These are phyloP conservation scores for Apis dorsata DNA, from an alignment of 1,140 invertebrate species.

Conservation along the genomic window DNA sequence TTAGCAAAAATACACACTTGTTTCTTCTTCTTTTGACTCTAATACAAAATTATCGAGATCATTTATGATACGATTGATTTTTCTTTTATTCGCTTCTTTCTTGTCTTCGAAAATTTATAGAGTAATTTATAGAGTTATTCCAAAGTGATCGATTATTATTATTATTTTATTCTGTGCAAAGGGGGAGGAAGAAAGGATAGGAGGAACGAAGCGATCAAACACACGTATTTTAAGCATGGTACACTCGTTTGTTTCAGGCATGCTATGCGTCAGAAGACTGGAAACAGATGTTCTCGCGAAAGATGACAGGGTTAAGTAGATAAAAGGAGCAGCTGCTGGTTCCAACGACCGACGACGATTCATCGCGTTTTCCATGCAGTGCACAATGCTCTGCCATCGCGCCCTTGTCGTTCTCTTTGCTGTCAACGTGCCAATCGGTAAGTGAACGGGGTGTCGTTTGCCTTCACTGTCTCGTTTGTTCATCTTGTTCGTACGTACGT, in stretches of 20 bases:
- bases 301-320: conserved; percentile 74
- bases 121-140: no score
- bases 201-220: conserved; percentile 15
- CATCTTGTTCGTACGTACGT: no score
- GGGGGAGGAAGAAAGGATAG: background rate
- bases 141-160: no score
- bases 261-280: conserved; percentile 65
- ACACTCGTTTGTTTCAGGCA: conserved; percentile 58
- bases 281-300: conserved; percentile 65
- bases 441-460: conserved; percentile 46
- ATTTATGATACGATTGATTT: no score
- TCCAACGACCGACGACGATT: conserved; percentile 56
- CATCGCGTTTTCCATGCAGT: conserved; percentile 58
- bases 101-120: no score
- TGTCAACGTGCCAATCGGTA: conserved; percentile 76
- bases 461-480: background rate
- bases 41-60: no score
- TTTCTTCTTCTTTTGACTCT: no score
- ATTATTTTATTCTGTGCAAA: no score
- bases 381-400: conserved; percentile 74
- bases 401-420: conserved; percentile 73
- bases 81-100: no score
- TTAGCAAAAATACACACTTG: no score
- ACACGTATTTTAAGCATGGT: background rate
- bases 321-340: conserved; percentile 59